Evolutionary conservation across 2,888 invertebrate genomes (phyloP), one percentile per base, ranked within the genome.

Genomic region (Hydropsyche betteni): DNA sequence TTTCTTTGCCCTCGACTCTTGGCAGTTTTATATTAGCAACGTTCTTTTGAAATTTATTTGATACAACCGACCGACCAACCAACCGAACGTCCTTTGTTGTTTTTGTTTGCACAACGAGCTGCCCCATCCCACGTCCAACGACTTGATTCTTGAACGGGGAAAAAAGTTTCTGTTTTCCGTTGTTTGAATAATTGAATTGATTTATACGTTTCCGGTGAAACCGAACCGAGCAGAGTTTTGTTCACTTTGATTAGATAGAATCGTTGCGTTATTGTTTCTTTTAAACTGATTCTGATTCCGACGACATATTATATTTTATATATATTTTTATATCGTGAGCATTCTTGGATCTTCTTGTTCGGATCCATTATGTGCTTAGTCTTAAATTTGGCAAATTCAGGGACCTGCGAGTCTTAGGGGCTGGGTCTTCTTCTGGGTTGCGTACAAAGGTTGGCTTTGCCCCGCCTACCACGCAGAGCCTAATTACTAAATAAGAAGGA

Each of bases 21-120:
- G 74, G 75, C 77, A 77, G 75, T 79, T 76, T 79, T 79, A 76
- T 75, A 77, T 77, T 77, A 76, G 75, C 76, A 76, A 75, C 75
- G 76, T 79, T 52, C 74, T 73, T 79, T 77, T 75, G 68, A 75
- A 78, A 79, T 79, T 79, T 79, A 79, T 79, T 79, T 78, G 79
- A 78, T 79, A 78, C 64, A 10, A 34, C 64, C 64, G 64, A 44
- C 64, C 64, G 64, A 64, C 36, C 34, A 64, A 36, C 64, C 64
- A 34, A 36, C 64, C 64, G 36, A 36, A 24, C 64, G 64, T 34
- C 34, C 36, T 36, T 64, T n/a, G 8, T 64, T 36, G 34, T 64
- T 64, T 24, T 64, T 64, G 64, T 64, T 64, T 34, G 7, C 34
- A 64, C 36, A 36, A 64, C 34, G 34, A 12, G 12, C 7, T 10